Percentiles rank a stretch among this genome's conserved stretches.
phyloP scores from a whole-genome alignment of 2,888 invertebrate species.

The Campoplex capitator region DNA sequence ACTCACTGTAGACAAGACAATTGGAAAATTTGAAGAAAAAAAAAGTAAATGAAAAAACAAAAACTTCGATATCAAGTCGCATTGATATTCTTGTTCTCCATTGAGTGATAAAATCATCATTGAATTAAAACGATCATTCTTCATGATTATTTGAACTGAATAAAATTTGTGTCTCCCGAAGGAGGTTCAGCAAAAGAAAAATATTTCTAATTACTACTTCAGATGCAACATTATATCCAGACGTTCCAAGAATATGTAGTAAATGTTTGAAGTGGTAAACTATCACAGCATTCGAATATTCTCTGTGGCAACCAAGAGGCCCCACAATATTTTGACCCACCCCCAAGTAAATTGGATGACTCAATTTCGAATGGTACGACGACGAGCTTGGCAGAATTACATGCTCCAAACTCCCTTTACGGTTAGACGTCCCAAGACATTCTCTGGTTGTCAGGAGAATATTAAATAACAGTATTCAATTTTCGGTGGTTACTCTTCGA shows the following conservation, averaged over 20 bases:
- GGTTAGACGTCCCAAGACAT: neutral
- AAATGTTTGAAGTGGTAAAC: neutral
- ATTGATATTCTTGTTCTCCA: neutral
- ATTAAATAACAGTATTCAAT: neutral
- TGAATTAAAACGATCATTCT: neutral
- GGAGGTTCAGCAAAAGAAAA: neutral
- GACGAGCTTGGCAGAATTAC: neutral
- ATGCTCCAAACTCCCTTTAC: neutral
- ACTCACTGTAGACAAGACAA: neutral
- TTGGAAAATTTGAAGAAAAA: neutral
- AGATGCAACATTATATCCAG: neutral
- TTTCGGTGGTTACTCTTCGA: neutral
- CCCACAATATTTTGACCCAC: conserved; percentile 22
- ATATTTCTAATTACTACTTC: neutral
- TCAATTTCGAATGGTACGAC: conserved; percentile 7
- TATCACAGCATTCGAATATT: neutral
- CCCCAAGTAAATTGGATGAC: conserved; percentile 2
- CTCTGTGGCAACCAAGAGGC: neutral
- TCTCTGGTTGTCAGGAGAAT: neutral
- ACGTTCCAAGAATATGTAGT: neutral
- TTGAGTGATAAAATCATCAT: neutral
- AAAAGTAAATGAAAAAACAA: neutral
- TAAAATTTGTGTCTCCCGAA: neutral
- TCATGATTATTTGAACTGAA: neutral
- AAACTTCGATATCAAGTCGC: neutral